phyloP scores from a whole-genome alignment of 92 coral and sea anemone species.

The Hydrozoanthus gracilis region DNA sequence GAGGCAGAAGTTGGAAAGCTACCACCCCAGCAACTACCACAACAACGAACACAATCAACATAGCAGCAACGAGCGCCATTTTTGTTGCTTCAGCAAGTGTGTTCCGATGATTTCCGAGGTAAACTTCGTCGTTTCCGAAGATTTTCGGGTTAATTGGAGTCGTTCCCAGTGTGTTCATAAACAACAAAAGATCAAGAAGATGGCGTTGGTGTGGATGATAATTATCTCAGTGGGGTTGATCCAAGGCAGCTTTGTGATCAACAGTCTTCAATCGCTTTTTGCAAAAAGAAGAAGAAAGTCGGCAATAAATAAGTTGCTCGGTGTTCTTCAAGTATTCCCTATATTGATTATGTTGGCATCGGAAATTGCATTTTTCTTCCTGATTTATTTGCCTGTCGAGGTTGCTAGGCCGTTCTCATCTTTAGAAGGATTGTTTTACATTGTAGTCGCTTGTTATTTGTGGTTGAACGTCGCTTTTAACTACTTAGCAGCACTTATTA shows the following conservation, averaged over 20 bases:
- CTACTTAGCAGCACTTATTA: conserved; percentile 90
- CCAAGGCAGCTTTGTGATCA: conserved; percentile 91
- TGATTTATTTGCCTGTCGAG: conserved; percentile 86
- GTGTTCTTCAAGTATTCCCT: conserved; percentile 81
- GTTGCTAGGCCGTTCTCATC: conserved; percentile 80
- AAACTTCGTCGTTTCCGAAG: conserved; percentile 13
- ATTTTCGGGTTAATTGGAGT: not conserved
- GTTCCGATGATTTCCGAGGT: conserved; percentile 6
- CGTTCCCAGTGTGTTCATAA: conserved; percentile 12
- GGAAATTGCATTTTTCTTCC: conserved; percentile 89
- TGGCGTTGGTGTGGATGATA: conserved; percentile 96
- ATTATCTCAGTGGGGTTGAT: conserved; percentile 84
- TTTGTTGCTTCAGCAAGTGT: conserved; percentile 28
- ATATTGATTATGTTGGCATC: conserved; percentile 81
- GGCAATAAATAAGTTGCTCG: conserved; percentile 71
- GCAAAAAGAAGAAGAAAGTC: conserved; percentile 72
- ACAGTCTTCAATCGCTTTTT: conserved; percentile 83
- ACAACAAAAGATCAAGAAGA: conserved; percentile 35
- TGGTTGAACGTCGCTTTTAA: conserved; percentile 96
- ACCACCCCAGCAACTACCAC: conserved; percentile 83
- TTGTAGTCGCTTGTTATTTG: conserved; percentile 79
- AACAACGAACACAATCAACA: conserved; percentile 64
- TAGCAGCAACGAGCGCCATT: conserved; percentile 80
- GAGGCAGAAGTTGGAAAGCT: conserved; percentile 84
- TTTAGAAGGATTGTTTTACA: conserved; percentile 72